phyloP scores from a whole-genome alignment of 2,113 vertebrate genomes.

The Zosterops lateralis region DNA sequence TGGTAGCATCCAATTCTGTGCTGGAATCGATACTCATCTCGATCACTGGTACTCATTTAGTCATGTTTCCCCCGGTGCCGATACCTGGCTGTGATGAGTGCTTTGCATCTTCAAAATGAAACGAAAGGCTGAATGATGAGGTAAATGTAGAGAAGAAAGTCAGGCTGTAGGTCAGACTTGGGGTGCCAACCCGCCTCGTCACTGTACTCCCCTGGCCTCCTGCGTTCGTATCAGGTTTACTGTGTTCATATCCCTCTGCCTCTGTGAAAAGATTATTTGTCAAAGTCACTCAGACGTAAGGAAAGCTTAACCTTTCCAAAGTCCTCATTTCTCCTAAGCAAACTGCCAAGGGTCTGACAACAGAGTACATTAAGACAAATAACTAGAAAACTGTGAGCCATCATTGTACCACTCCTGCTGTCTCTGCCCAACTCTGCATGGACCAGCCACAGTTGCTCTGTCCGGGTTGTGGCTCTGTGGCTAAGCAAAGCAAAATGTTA shows the following conservation, averaged over 20 bases:
- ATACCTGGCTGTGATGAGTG: not conserved
- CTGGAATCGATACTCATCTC: not conserved
- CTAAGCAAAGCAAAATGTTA: not conserved
- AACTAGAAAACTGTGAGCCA: accelerated
- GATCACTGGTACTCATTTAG: not conserved
- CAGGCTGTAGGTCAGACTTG: not conserved
- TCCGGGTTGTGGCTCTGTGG: not conserved
- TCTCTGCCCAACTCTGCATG: accelerated
- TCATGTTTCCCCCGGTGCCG: not conserved
- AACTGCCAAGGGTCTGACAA: not conserved
- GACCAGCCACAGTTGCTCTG: accelerated
- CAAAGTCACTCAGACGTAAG: not conserved
- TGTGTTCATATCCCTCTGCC: not conserved
- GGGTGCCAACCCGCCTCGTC: not conserved
- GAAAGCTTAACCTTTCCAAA: not conserved
- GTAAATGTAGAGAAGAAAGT: not conserved
- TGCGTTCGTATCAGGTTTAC: not conserved
- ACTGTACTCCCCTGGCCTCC: not conserved
- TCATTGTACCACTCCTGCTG: accelerated
- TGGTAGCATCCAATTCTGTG: no score
- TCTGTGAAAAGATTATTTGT: not conserved
- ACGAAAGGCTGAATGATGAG: not conserved
- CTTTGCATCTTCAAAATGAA: not conserved
- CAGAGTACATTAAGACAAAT: not conserved
- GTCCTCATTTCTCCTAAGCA: not conserved